Evolutionary conservation across 2,797 vertebrate species (phyloP).

Genomic region (Gorsachius magnificus): DNA sequence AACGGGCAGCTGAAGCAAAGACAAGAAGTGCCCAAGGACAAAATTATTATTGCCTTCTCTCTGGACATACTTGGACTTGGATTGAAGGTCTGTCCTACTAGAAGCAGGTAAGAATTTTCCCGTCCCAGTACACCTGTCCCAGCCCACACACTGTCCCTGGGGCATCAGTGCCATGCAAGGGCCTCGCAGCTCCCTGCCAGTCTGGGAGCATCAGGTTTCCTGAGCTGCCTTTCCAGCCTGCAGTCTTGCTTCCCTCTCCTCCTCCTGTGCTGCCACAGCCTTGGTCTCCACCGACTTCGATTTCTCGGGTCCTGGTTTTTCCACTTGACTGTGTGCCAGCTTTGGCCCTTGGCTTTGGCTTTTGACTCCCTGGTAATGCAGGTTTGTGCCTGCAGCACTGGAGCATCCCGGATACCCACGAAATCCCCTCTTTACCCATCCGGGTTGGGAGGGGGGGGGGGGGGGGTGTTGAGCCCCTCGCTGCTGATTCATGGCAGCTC

Average conservation of each 20-base stretch:
- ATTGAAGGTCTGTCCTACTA: not conserved
- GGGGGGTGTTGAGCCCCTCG: not conserved
- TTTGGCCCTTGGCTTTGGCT: not conserved
- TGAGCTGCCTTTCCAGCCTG: not conserved
- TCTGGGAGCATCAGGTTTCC: not conserved
- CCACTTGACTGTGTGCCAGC: not conserved
- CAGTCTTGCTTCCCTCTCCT: not conserved
- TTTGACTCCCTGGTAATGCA: accelerated
- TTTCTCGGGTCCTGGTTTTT: not conserved
- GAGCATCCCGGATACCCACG: not conserved
- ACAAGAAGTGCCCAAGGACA: not conserved
- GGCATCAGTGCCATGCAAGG: accelerated
- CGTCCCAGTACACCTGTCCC: not conserved
- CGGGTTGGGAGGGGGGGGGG: not conserved
- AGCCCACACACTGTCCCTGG: not conserved
- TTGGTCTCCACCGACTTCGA: not conserved
- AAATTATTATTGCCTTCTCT: not conserved
- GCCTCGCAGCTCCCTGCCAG: not conserved
- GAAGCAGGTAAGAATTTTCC: not conserved
- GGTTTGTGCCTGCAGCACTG: not conserved
- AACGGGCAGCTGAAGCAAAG: not conserved
- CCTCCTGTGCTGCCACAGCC: not conserved
- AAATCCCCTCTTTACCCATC: no score
- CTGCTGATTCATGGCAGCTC: not conserved
- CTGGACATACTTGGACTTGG: not conserved